Evolutionary conservation across 2,113 vertebrate species (phyloP).

Genomic region (Tachuris rubrigastra): DNA sequence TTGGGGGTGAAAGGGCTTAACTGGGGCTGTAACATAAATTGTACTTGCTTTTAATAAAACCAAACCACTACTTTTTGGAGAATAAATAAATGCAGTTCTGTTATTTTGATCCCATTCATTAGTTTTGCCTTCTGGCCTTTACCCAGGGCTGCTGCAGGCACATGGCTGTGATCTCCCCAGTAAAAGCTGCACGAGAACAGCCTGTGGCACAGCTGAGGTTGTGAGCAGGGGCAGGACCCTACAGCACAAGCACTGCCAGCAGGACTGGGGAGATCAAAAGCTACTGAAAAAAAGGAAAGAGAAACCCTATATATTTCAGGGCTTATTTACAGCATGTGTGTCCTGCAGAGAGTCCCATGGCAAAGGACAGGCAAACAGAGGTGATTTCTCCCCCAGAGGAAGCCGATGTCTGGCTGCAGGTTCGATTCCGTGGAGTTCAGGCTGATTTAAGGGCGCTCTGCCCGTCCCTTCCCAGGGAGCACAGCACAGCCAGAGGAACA

Average conservation of each 20-base stretch:
- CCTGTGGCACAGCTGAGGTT: neutral
- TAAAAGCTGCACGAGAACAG: neutral
- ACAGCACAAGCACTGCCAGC: neutral
- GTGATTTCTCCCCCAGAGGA: neutral
- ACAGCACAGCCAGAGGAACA: fast-evolving
- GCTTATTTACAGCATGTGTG: neutral
- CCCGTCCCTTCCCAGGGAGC: neutral
- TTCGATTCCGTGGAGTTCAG: neutral
- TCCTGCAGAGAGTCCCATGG: neutral
- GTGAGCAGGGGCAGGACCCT: neutral
- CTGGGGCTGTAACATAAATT: neutral
- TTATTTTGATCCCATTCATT: neutral
- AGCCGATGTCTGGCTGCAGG: neutral
- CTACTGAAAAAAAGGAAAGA: neutral
- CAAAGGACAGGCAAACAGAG: neutral
- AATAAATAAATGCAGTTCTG: neutral
- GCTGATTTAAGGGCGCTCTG: neutral
- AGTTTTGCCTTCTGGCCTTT: neutral
- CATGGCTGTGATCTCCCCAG: neutral
- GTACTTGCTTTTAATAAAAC: constrained; percentile 30
- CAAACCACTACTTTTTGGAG: neutral
- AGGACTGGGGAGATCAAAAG: neutral
- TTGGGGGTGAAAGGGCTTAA: neutral
- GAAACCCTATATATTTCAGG: neutral
- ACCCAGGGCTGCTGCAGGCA: neutral